phyloP scores from a whole-genome alignment of 2,113 vertebrate species.

The Chlamydotis undulata region DNA sequence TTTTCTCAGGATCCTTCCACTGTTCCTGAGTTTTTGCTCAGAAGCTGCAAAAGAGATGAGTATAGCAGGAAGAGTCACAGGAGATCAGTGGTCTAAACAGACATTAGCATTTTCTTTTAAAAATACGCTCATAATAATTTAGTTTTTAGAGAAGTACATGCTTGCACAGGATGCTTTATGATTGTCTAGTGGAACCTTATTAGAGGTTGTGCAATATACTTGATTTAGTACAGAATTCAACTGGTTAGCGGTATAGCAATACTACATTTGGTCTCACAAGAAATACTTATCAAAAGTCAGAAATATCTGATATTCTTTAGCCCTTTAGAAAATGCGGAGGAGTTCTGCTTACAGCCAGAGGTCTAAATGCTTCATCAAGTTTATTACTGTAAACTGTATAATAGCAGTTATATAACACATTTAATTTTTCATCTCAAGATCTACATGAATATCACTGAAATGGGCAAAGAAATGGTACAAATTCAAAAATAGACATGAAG shows the following conservation, averaged over 20 bases:
- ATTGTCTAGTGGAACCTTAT: background rate
- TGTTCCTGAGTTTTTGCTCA: background rate
- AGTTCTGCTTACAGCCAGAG: background rate
- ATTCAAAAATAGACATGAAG: constrained; percentile 24
- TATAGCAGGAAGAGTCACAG: background rate
- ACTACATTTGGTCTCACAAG: background rate
- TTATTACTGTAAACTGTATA: background rate
- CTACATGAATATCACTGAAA: background rate
- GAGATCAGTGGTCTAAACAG: background rate
- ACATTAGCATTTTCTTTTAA: background rate
- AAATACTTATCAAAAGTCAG: background rate
- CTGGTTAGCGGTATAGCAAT: background rate
- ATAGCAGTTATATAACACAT: background rate
- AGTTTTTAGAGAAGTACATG: background rate
- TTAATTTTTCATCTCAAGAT: background rate
- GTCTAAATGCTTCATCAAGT: background rate
- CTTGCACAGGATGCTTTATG: background rate
- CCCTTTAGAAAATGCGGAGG: background rate
- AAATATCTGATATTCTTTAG: background rate
- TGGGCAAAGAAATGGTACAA: background rate
- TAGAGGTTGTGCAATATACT: background rate
- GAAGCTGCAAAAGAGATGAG: background rate
- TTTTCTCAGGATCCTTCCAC: background rate
- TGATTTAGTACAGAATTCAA: background rate
- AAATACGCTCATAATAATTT: background rate